Conservation (phyloP, 2,113 vertebrate genomes). For the Grallaria varia region DNA sequence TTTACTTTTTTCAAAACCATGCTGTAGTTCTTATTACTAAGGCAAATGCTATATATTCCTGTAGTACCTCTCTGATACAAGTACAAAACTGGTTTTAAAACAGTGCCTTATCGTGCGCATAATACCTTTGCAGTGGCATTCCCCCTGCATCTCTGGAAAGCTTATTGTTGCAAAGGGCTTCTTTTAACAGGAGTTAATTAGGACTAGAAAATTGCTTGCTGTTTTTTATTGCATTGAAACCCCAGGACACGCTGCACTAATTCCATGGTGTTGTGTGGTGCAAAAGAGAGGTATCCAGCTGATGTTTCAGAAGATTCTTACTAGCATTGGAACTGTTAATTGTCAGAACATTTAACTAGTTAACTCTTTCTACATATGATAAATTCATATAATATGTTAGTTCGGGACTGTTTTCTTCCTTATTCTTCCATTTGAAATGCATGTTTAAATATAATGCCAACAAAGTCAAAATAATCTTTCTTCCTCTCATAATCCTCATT, state of each 20-base stretch:
- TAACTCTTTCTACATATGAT: not conserved
- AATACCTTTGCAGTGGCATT: not conserved
- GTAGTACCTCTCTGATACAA: not conserved
- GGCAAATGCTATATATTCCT: not conserved
- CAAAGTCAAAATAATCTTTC: not conserved
- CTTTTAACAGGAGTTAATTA: slow-evolving; percentile 62
- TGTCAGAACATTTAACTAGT: not conserved
- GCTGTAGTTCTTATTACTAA: not conserved
- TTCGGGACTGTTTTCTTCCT: not conserved
- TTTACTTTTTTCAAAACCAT: not conserved
- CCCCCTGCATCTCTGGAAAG: slow-evolving; percentile 1
- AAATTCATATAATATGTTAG: not conserved
- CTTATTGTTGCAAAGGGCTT: slow-evolving; percentile 5
- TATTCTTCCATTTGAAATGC: not conserved
- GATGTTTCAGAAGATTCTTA: not conserved
- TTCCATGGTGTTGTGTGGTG: not conserved
- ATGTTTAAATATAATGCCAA: not conserved
- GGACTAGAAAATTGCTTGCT: slow-evolving; percentile 42
- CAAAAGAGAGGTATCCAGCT: not conserved
- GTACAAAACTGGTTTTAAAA: not conserved
- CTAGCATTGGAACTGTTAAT: slow-evolving; percentile 2
- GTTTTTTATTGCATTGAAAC: slow-evolving; percentile 37
- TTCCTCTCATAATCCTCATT: not conserved
- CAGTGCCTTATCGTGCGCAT: not conserved
- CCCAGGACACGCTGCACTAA: slow-evolving; percentile 22